Base-by-base conservation (phyloP, 2,113 vertebrate genomes). In the Apteryx mantelli region DNA sequence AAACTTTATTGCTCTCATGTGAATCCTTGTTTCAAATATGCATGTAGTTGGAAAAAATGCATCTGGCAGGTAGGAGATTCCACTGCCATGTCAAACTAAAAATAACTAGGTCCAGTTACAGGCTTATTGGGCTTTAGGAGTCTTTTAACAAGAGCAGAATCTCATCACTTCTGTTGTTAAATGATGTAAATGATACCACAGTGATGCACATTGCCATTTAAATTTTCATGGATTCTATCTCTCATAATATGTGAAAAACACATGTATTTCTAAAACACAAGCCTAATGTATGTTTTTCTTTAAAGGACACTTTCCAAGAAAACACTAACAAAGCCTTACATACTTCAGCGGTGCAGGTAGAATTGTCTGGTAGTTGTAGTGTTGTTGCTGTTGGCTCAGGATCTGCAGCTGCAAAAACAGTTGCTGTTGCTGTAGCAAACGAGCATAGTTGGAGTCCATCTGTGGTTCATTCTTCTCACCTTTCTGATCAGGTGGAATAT, bases 401-500 rank as follows among this genome's bases (percentile, higher is more conserved):
- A 98, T 98, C 98, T 99, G 99, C 73, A 99, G 98, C 95, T 98
- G 99, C 78, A 99, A 98, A 97, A 99, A 99, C 44, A 99, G 99
- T 96, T 99, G 99, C 97, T 99, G 99, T 82, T 99, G 99, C 96
- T 99, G 99, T 61, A 99, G 99, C 88, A 99, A 98, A 63, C 99
- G 99, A 65, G 99, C 99, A 8, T 99, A 99, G 77, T 99, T 99
- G 52, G 99, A 99, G 97, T 99, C 99, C 99, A 99, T 99, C 48
- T 98, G 99, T 0, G 98, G 98, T 88, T 99, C 99, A 10, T 96
- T 98, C 97, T 98, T 98, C 97, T 99, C 99, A 93, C 98, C 98
- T 91, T 99, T 99, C 98, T 99, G 99, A 97, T 99, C 99, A 6
- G 99, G 99, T 22, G 99, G 99, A 87, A 99, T 99, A 97, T 99